Evolutionary conservation across 1,140 invertebrate species (phyloP), one percentile per base, ranked within the genome.

Genomic region (Heliconius melpomene): DNA sequence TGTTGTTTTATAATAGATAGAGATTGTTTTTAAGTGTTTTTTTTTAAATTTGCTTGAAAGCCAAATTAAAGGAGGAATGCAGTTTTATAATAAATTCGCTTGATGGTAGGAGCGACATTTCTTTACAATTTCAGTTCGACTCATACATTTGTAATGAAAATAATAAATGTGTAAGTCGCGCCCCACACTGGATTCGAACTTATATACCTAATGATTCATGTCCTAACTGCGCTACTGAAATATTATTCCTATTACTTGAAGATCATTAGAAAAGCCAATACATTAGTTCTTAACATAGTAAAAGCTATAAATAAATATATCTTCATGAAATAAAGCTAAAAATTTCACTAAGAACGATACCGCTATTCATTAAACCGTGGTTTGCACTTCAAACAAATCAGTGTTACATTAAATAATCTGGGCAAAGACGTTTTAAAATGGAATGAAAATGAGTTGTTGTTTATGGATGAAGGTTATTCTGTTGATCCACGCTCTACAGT

Each of bases 381-480:
- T 29, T n/a, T 23, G 9, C 29, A 66, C 60, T 66, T 66, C 60
- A 66, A 66, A 66, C 60, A 66, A 66, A 66, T 66, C 60, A 66
- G 60, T 26, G 60, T 66, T 66, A 66, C 60, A 29, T 66, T 66
- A 66, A 66, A 66, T 66, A 66, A 60, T 60, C 54, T 60, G 54
- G 54, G 54, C 23, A 60, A 66, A 66, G 71, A 72, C 71, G 71
- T 72, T 72, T 72, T 72, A 72, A 72, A 72, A 72, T 72, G 32
- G n/a, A 72, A 72, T 72, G 71, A 72, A 72, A 72, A 72, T 72
- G 36, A 72, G 29, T 72, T 29, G 60, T 66, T 66, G 60, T 66
- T 66, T 66, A 66, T 66, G 60, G 26, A 66, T 66, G 60, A 29
- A 66, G 26, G 60, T 66, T 66, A 66, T 66, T 66, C 60, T 66